Evolutionary conservation across 2,113 vertebrate genomes (phyloP), one percentile per base, ranked within the genome.

Genomic region (Elgaria multicarinata): DNA sequence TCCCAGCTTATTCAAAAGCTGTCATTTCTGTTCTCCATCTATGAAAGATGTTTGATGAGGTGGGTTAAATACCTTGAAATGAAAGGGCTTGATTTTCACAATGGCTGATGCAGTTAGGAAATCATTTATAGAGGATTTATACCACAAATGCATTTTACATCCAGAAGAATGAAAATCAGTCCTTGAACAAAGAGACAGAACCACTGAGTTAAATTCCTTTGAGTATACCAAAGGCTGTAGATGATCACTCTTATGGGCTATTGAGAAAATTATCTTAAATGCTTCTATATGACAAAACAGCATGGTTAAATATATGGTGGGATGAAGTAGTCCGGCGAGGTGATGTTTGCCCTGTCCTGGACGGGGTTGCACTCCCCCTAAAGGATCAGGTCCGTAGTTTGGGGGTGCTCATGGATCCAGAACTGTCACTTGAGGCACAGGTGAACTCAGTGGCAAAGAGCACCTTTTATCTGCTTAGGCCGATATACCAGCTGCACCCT

Each of bases 81-180:
- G 91, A 96, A 97, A 95, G 7, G 84, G 50, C 92, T 94, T 96
- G 92, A 96, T 97, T 94, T 92, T 67, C 67, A 92, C 87, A 94
- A 87, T 0, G 26, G 89, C 62, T 87, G 85, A 87, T 81, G 44
- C 83, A 92, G 87, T 88, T 91, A 90, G 91, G 79, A 74, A 87
- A 64, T n/a, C 92, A 84, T 89, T 95, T 93, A 86, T 76, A 72
- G n/a, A 72, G 87, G 85, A 72, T 64, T 88, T 89, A 74, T 89
- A 85, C 93, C 89, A 93, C 66, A 94, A 91, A 93, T 87, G 86
- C 6, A 87, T 88, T 91, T 95, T 85, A 86, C 3, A 10, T 26
- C 76, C 71, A 87, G 18, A 94, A 91, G 92, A 92, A 91, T 90
- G 86, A 91, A 93, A 95, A 95, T 93, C 10, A 93, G n/a, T 50